Percentiles rank a stretch among this genome's conserved stretches.
These are phyloP conservation scores for Pholis gunnellus DNA, from an alignment of 2,113 vertebrate species.

Conservation along the genomic window DNA sequence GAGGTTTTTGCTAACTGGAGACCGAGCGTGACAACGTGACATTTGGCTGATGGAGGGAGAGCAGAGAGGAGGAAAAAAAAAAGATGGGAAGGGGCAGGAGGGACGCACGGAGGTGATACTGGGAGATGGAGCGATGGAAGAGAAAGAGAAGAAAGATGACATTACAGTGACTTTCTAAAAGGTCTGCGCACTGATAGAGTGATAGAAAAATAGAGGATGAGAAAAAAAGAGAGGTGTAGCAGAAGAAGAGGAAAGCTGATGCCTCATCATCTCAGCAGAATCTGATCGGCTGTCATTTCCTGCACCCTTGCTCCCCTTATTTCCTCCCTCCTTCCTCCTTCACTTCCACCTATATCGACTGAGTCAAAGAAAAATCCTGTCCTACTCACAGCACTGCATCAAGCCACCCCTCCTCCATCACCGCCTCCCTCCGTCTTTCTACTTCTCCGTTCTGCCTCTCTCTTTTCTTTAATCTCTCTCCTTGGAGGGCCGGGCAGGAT, in stretches of 20 bases:
- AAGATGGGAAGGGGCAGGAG: not conserved
- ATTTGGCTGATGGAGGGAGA: constrained; percentile 35
- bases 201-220: constrained; percentile 1
- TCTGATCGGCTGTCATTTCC: constrained; percentile 39
- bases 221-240: not conserved
- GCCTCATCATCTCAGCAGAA: constrained; percentile 49
- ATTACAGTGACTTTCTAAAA: constrained; percentile 33
- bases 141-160: not conserved
- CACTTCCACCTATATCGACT: constrained; percentile 27
- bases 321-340: not conserved
- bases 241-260: constrained; percentile 23
- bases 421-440: not conserved
- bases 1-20: constrained; percentile 22
- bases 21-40: constrained; percentile 33
- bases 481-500: constrained; percentile 11
- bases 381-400: constrained; percentile 13
- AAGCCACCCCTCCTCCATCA: not conserved
- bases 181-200: not conserved
- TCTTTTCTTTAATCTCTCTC: constrained; percentile 50
- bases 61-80: not conserved
- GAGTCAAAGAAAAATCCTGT: constrained; percentile 32
- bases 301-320: not conserved
- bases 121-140: not conserved
- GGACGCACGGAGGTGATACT: not conserved
- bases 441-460: not conserved